phyloP scores from a whole-genome alignment of 2,113 vertebrate genomes.

The Coreoperca whiteheadi region DNA sequence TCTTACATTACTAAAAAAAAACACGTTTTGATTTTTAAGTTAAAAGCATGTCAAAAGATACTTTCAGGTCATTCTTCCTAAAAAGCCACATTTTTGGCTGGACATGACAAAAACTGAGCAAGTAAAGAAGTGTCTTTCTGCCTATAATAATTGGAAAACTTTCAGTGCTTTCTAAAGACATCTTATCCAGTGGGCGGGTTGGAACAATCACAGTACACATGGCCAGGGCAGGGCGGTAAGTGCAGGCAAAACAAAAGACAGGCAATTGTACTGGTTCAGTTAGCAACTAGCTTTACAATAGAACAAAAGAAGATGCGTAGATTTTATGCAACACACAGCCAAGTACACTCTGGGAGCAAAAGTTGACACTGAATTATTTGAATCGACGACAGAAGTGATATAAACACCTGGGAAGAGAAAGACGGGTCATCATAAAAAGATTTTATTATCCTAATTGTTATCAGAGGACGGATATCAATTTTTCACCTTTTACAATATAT shows the following conservation, averaged over 20 bases:
- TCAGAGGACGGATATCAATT: conserved; percentile 71
- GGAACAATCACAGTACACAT: conserved; percentile 47
- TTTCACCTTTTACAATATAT: conserved; percentile 81
- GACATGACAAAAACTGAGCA: conserved; percentile 9
- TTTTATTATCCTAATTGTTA: conserved; percentile 82
- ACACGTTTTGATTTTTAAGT: conserved; percentile 1
- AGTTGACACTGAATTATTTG: not conserved
- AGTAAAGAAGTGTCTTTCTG: conserved; percentile 32
- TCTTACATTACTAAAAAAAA: not conserved
- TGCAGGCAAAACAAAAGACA: conserved; percentile 57
- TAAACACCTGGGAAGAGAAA: not conserved
- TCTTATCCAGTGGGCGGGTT: conserved; percentile 51
- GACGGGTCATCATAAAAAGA: conserved; percentile 70
- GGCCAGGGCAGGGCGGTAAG: conserved; percentile 38
- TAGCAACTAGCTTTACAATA: conserved; percentile 26
- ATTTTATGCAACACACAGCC: conserved; percentile 23
- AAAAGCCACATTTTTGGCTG: conserved; percentile 18
- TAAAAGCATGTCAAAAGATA: conserved; percentile 25
- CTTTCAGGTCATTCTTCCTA: conserved; percentile 22
- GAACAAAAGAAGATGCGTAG: conserved; percentile 2
- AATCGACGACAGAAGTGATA: not conserved
- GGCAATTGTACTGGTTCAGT: conserved; percentile 23
- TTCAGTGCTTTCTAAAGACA: conserved; percentile 57
- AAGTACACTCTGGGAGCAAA: not conserved
- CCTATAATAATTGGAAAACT: conserved; percentile 53